Base-by-base conservation (phyloP, 2,888 invertebrate genomes). In the Halictus ligatus region DNA sequence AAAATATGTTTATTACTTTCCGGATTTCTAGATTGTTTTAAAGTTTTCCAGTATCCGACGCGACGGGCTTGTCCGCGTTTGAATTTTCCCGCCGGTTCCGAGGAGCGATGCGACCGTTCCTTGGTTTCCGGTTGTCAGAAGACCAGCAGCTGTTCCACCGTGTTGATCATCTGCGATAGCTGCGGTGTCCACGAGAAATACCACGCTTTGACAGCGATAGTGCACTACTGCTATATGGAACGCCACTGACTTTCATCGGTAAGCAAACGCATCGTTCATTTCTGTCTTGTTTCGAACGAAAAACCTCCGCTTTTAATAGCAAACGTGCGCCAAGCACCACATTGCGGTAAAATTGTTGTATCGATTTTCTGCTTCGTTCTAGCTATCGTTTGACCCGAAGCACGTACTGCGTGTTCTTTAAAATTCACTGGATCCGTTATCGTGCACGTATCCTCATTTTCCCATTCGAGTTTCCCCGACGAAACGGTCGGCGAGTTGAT, bases 361-460 rank as follows among this genome's bases (percentile, higher is more conserved):
- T 89, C 89, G 89, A 89, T 89, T 89, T 89, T 88, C 77, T 85
- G 60, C 83, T 81, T 84, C 78, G 78, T 72, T 83, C 77, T 77
- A 80, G 78, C 60, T 83, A 75, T 84, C 81, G 72, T 82, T 81
- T 81, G 13, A 78, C 80, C 58, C 46, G 50, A 81, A 83, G 79
- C 64, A 77, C 25, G 50, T 40, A 82, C 40, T 18, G 50, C 29
- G 3, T 35, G 21, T 58, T 21, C n/a, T 43, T 71, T 6, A n/a
- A 71, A 43, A 71, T 71, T n/a, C 48, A 69, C n/a, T 25, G 50
- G 69, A 29, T 64, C 78, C 64, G 50, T 25, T 13, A 12, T 75
- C 67, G 60, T 67, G 29, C 25, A 46, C 8, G 0, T 4, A 69
- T 77, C 74, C 21, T 60, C 13, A 6, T 50, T 21, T 21, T n/a